phyloP scores from a whole-genome alignment of 2,113 vertebrate genomes.

The Semnornis frantzii region DNA sequence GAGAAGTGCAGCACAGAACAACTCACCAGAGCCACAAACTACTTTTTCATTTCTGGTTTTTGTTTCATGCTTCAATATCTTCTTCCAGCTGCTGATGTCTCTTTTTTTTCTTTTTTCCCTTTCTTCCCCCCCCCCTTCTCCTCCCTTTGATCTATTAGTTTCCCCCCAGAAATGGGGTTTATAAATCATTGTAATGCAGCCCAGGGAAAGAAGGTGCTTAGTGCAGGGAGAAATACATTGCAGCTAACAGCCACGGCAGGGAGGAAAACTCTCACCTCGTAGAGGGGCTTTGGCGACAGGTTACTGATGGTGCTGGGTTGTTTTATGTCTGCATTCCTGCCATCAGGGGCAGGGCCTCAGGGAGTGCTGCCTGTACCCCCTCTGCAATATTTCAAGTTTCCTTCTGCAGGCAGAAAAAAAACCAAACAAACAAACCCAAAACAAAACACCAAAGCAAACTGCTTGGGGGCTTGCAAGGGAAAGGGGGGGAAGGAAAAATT shows the following conservation, averaged over 20 bases:
- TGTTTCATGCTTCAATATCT: constrained; percentile 76
- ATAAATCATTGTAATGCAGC: constrained; percentile 87
- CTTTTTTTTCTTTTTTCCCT: background rate
- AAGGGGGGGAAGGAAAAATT: constrained; percentile 19
- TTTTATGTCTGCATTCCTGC: constrained; percentile 77
- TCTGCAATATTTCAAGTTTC: constrained; percentile 77
- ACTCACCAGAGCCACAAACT: constrained; percentile 67
- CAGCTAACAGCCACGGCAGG: constrained; percentile 81
- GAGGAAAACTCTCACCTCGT: constrained; percentile 72
- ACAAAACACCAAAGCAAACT: constrained; percentile 18
- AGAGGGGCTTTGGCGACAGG: constrained; percentile 74
- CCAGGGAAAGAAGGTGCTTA: constrained; percentile 82
- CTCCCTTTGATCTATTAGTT: constrained; percentile 86
- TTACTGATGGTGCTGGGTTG: constrained; percentile 83
- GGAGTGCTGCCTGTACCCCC: constrained; percentile 66
- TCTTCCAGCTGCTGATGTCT: constrained; percentile 76
- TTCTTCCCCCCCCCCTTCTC: constrained; percentile 53
- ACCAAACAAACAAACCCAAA: too few species aligned
- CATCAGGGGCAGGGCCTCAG: constrained; percentile 76
- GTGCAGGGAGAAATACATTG: constrained; percentile 82
- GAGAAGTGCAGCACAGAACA: constrained; percentile 37
- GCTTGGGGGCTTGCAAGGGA: constrained; percentile 42
- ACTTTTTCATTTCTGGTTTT: constrained; percentile 81
- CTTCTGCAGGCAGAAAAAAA: constrained; percentile 31
- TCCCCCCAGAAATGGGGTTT: constrained; percentile 78